Conservation (phyloP, 92 coral and sea anemone species). For the Blastomussa wellsi region DNA sequence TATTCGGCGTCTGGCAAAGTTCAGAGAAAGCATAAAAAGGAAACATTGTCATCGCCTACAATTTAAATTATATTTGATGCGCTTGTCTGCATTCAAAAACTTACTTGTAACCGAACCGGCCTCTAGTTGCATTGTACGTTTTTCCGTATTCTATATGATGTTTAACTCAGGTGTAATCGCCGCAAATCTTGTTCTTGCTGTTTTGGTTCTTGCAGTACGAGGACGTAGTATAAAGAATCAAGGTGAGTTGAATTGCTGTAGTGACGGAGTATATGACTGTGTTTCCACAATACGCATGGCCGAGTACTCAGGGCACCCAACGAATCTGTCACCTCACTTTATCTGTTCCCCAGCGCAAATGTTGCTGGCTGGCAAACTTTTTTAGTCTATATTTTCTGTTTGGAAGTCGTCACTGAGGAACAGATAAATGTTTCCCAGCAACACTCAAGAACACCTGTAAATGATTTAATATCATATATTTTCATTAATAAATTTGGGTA, state of each 20-base stretch:
- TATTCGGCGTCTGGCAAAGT: neutral
- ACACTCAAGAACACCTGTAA: too few relatives aligned
- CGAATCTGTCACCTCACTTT: too few relatives aligned
- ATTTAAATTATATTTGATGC: neutral
- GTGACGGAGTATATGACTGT: neutral
- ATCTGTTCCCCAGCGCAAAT: too few relatives aligned
- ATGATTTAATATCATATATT: too few relatives aligned
- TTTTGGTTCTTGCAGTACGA: neutral
- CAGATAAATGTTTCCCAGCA: too few relatives aligned
- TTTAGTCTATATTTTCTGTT: too few relatives aligned
- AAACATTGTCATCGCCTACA: constrained; percentile 5
- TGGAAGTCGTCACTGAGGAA: too few relatives aligned
- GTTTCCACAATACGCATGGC: neutral
- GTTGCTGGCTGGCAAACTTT: too few relatives aligned
- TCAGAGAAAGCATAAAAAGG: neutral
- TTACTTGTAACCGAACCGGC: neutral
- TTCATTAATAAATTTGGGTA: too few relatives aligned
- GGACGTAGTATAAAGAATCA: constrained; percentile 1
- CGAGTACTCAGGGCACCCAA: too few relatives aligned
- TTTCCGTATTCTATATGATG: neutral
- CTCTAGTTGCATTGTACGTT: neutral
- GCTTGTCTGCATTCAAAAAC: neutral
- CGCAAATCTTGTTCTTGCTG: neutral
- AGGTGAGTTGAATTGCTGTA: neutral
- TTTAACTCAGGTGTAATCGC: neutral